Base-by-base conservation (phyloP, 2,113 vertebrate genomes). In the Bujurquina vittata region DNA sequence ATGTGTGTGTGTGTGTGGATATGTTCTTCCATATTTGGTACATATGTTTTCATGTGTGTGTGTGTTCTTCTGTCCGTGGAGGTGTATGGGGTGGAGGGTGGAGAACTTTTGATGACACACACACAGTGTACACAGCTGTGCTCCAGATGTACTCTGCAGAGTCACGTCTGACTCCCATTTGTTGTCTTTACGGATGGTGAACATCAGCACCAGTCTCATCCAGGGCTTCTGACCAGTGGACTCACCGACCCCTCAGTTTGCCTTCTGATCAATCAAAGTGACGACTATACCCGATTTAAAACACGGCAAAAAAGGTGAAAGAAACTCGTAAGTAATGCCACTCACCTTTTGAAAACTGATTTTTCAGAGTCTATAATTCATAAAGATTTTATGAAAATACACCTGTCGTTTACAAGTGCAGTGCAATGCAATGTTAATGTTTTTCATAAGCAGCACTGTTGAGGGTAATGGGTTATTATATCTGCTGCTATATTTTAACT, bases 131-230 rank as follows among this genome's bases (percentile, higher is more conserved):
- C 87, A 89, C 93, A 94, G 94, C 93, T 94, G 94, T 20, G 85
- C 81, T 89, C 91, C 94, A 94, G 94, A 94, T 94, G 93, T 94
- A 35, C 23, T 49, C 60, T 17, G 29, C 75, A 54, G 67, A 88
- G 83, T 92, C 93, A 93, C 87, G 91, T 91, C 92, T 89, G 87
- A 90, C 85, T 88, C 87, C 83, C 90, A 93, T 94, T 92, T 92
- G 87, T 94, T 92, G 91, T 91, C 88, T 93, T 91, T 89, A 84
- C 85, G 90, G 85, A 88, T 75, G 78, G 86, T 56, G 77, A 90
- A 89, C 90, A 87, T 81, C 83, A 77, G 83, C 77, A 83, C 77
- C 56, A 3, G 63, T 78, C 83, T 78, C 78, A 78, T 88, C 84
- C 88, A 89, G 43, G 84, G 31, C 29, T 20, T 22, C 85, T 87